Evolutionary conservation across 1,140 invertebrate genomes (phyloP).

Genomic region (Papilio machaon): DNA sequence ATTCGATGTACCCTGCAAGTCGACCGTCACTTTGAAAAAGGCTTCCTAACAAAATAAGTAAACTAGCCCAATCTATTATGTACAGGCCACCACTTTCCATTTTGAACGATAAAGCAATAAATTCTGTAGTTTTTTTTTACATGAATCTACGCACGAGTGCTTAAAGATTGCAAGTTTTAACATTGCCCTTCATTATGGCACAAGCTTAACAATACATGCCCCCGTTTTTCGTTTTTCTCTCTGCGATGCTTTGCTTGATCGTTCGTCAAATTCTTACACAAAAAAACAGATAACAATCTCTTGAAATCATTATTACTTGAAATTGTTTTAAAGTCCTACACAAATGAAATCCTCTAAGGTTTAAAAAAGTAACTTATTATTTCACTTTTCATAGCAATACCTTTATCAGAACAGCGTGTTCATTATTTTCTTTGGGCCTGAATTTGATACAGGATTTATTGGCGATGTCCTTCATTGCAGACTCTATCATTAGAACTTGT

Average conservation of each 20-base stretch:
- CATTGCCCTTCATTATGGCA: neutral
- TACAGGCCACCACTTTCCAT: neutral
- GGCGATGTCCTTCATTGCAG: slow-evolving; percentile 72
- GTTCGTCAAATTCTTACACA: neutral
- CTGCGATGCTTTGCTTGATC: neutral
- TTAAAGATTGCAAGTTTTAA: slow-evolving; percentile 6
- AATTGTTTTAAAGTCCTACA: neutral
- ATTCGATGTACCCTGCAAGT: slow-evolving; percentile 66
- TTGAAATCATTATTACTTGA: neutral
- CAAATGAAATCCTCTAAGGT: neutral
- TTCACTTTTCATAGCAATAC: slow-evolving; percentile 47
- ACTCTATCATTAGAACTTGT: slow-evolving; percentile 67
- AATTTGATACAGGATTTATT: slow-evolving; percentile 75
- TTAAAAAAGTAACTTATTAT: neutral
- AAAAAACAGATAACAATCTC: neutral
- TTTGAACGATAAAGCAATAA: neutral
- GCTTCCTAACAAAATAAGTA: neutral
- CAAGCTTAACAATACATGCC: neutral
- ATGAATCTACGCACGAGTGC: slow-evolving; percentile 6
- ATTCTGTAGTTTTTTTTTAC: neutral
- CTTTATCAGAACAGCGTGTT: slow-evolving; percentile 74
- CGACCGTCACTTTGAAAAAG: neutral
- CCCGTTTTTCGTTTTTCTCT: neutral
- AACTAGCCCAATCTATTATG: neutral
- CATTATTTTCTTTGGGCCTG: slow-evolving; percentile 55